Evolutionary conservation across 2,113 vertebrate species (phyloP), one percentile per base, ranked within the genome.

Genomic region (Pluvialis apricaria): DNA sequence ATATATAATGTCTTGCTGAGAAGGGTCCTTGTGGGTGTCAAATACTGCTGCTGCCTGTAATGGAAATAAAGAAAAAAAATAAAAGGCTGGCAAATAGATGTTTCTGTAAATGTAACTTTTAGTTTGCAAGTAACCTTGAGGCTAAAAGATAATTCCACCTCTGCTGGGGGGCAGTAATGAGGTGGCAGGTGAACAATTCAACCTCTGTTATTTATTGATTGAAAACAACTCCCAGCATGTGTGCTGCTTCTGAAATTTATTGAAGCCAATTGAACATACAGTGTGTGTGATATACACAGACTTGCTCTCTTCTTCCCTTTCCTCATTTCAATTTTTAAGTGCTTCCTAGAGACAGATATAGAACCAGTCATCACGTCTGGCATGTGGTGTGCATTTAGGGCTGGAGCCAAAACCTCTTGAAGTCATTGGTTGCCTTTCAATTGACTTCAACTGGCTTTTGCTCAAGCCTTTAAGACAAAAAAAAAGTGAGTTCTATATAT

Each of bases 11-110:
- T 79, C 93, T 91, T 47, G 52, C 91, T 95, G 95, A 91, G 94
- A 95, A 96, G 95, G 95, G 96, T 96, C 97, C 96, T 98, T 97
- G 96, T 96, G 96, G 96, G 73, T 97, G 97, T 98, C 96, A 96
- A 96, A 94, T 55, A 58, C 57, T 92, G 93, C 88, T 96, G 64
- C 91, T 96, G 86, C 83, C 87, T 86, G 16, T 96, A 95, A 97
- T 61, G 44, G 96, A 97, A 96, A 97, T 86, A 96, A 96, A 96
- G 76, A 3, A 21, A 79, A 58, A 80, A 85, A 92, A 80, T 0
- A 92, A 95, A 94, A 87, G 69, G 51, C 85, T 89, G 82, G 94
- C 83, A 91, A 98, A 97, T 93, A 96, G 96, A 94, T 91, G 83
- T 96, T 97, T 95, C 92, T 97, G 84, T 94, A 88, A 92, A 96